Evolutionary conservation across 2,113 vertebrate species (phyloP), one percentile per base, ranked within the genome.

Genomic region (Trematocara zebra): DNA sequence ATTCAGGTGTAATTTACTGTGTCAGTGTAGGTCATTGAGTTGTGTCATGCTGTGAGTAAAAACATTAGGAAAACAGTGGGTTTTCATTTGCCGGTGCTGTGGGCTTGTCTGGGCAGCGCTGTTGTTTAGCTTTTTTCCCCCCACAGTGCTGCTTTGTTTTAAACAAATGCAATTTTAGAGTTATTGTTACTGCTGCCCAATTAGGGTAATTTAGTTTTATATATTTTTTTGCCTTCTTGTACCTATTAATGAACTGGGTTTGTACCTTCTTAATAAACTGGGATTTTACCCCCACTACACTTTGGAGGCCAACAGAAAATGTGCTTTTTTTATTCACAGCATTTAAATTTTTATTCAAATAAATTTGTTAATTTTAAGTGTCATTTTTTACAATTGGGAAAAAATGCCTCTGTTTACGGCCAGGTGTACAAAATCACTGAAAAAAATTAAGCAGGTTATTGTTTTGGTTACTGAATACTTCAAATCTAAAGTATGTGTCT

Each of bases 1-100:
- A 93, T 88, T 91, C 88, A 85, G 86, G 91, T 86, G 87, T 89
- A 88, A 90, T 92, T 90, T 87, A 92, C 83, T 90, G 80, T 92
- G 80, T 88, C 78, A 51, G 84, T 26, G 81, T 90, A 91, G 89
- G 90, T 92, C 81, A 86, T 23, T 51, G 80, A 82, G 82, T 86
- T 90, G 86, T 85, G 90, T 82, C 80, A 51, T 31, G 76, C 82
- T 88, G 86, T 42, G 88, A 86, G 82, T 54, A 54, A 78, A 85
- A 91, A 92, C 85, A 89, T 64, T 35, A 52, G 37, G 57, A 82
- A 85, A 88, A 59, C 54, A 31, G 76, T 44, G 37, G 78, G 57
- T 76, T 82, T 76, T 72, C 33, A 37, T 67, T 82, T 7, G 23
- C 20, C 31, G 8, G 59, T 67, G 64, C 42, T 31, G 31, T 18